Base-by-base conservation (phyloP, 2,888 invertebrate genomes). In the Morpho deidamia region DNA sequence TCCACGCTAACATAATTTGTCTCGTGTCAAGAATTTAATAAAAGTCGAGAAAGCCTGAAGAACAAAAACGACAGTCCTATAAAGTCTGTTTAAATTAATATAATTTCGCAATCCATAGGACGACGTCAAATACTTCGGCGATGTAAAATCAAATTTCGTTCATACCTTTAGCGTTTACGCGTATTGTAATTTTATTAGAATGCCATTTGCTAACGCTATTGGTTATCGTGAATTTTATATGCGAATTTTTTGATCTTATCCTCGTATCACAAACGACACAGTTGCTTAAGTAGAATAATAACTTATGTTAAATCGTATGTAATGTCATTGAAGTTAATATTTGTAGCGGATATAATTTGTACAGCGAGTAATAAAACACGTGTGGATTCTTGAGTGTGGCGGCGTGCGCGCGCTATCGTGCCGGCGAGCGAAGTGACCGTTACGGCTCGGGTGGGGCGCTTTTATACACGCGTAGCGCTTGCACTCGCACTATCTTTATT, bases 1-100 rank as follows among this genome's bases (percentile, higher is more conserved):
- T 44, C 41, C 10, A 9, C 43, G 3, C 37, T 40, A 49, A 12
- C 38, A 39, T 46, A 51, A 53, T 47, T 34, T 35, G n/a, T 50
- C 50, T 50, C 49, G 43, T 9, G 44, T 41, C 43, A 35, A 5
- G 41, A 50, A 53, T 49, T 53, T 52, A 53, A 50, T 56, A 53
- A 52, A 42, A 52, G 48, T 40, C 23, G 37, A 44, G 14, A 11
- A 45, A 32, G 23, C 11, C 8, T 32, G 39, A 1, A 9, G 8
- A 39, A 38, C 14, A 46, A 51, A 51, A 44, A 39, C 23, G 23
- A 23, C 23, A 23, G 23, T 5, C 23, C 5, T 23, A 23, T 23
- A 5, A 23, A 23, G 23, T 23, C 23, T 23, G 23, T 23, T 5
- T 23, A 23, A 23, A 23, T 23, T 1, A 23, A 23, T 23, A 23